Evolutionary conservation across 1,140 invertebrate genomes (phyloP), one percentile per base, ranked within the genome.

Genomic region (Cephus cinctus): DNA sequence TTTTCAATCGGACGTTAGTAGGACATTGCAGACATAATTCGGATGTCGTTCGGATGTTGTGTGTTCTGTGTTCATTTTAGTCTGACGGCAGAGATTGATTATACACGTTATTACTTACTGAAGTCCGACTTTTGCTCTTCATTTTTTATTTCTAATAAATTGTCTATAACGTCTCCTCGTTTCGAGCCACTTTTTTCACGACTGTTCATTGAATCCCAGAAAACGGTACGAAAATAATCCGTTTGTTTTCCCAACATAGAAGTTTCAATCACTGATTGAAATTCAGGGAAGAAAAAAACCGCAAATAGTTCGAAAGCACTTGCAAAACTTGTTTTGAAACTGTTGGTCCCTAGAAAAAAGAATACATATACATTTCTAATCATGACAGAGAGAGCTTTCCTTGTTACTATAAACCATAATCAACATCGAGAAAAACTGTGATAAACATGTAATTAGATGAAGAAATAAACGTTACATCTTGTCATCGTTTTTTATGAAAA

Each of bases 261-360:
- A 4, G 11, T 22, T 19, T 44, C 25, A 0, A 52, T 9, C 9
- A 43, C 39, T 11, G 57, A 48, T 16, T 32, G 20, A 3, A 58
- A 8, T 9, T 47, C 34, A 6, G 52, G 54, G 16, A 64, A 61
- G 19, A 64, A 54, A 22, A 64, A 50, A 3, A 42, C 38, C 9
- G 20, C 20, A 14, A 59, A 61, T 5, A 57, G 20, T 5, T 36
- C 5, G 6, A 56, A 57, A 1, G 74, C 70, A 11, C 79, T 61
- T 42, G 59, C 53, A 18, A 78, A 54, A 4, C 55, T 73, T 47
- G 73, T 77, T 20, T 70, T 61, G 9, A 80, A 78, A 44, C 78
- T 69, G 18, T 67, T 35, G 30, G 44, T 18, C 51, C 51, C 54
- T 59, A 21, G 9, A 35, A 16, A 15, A 16, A 34, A 30, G 30